Conservation (phyloP, 2,888 invertebrate species). For the Ligdia adustata region DNA sequence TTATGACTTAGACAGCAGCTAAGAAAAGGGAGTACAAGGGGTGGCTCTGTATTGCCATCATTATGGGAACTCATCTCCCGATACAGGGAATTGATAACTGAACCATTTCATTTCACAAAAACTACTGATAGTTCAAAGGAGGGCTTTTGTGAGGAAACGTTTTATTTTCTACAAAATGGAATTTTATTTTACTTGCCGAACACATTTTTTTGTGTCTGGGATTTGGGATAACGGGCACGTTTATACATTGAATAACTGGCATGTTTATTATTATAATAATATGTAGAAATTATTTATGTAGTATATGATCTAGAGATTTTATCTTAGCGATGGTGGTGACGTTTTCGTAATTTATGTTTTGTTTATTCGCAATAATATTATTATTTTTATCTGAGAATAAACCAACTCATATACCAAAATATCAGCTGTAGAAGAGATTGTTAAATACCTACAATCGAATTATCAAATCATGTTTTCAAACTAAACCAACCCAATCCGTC, state of each 20-base stretch:
- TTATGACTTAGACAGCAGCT: slow-evolving; percentile 38
- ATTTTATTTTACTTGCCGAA: slow-evolving; percentile 22
- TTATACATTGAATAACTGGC: no score
- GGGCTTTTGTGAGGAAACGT: slow-evolving; percentile 21
- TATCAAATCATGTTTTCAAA: slow-evolving; percentile 16
- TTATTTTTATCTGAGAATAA: no score
- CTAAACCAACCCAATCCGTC: slow-evolving; percentile 15
- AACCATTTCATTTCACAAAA: slow-evolving; percentile 62
- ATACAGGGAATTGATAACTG: slow-evolving; percentile 75
- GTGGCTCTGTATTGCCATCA: slow-evolving; percentile 72
- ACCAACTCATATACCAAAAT: no score
- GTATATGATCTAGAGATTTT: no score
- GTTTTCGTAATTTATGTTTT: no score
- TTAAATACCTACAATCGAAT: no score
- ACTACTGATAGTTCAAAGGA: slow-evolving; percentile 41
- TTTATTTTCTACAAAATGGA: slow-evolving; percentile 19
- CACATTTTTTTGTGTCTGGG: slow-evolving; percentile 6
- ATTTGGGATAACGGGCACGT: no score
- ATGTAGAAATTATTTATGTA: no score
- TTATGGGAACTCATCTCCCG: slow-evolving; percentile 76
- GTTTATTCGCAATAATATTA: no score
- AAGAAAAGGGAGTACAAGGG: slow-evolving; percentile 41
- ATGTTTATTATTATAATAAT: no score
- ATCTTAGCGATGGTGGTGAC: no score
- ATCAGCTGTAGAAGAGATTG: no score